Conservation (phyloP, 2,797 vertebrate genomes). For the Peromyscus nudipes region DNA sequence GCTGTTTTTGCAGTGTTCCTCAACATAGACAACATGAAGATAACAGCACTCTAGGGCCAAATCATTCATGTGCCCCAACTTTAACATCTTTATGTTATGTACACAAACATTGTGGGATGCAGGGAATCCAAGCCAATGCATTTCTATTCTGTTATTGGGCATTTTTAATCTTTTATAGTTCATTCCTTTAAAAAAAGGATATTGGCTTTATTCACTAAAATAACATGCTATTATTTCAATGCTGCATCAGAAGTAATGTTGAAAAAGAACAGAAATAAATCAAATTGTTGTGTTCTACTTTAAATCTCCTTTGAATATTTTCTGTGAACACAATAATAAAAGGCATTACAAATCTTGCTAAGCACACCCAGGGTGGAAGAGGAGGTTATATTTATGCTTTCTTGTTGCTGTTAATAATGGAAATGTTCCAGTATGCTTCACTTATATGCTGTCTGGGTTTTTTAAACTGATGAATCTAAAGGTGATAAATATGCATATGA, state of each 20-base stretch:
- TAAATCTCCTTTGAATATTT: slow-evolving; percentile 61
- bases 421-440: slow-evolving; percentile 26
- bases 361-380: slow-evolving; percentile 63
- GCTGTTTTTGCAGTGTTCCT: slow-evolving; percentile 38
- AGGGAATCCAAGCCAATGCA: neutral
- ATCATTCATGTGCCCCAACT: neutral
- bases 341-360: slow-evolving; percentile 52
- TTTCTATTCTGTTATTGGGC: neutral
- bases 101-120: slow-evolving; percentile 56
- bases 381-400: slow-evolving; percentile 67
- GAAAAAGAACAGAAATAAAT: slow-evolving; percentile 54
- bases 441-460: slow-evolving; percentile 18
- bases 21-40: slow-evolving; percentile 32
- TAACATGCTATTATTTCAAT: slow-evolving; percentile 68
- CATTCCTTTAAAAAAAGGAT: slow-evolving; percentile 40
- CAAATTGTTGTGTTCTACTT: neutral
- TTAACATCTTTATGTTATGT: slow-evolving; percentile 23
- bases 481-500: neutral
- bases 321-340: slow-evolving; percentile 60
- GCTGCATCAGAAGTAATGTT: neutral
- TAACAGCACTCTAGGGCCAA: slow-evolving; percentile 52
- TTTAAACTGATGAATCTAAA: slow-evolving; percentile 49
- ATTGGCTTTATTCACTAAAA: slow-evolving; percentile 64
- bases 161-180: slow-evolving; percentile 57
- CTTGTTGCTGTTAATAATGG: slow-evolving; percentile 56